Base-by-base conservation (phyloP, 2,888 invertebrate genomes). In the Parochlus steinenii region DNA sequence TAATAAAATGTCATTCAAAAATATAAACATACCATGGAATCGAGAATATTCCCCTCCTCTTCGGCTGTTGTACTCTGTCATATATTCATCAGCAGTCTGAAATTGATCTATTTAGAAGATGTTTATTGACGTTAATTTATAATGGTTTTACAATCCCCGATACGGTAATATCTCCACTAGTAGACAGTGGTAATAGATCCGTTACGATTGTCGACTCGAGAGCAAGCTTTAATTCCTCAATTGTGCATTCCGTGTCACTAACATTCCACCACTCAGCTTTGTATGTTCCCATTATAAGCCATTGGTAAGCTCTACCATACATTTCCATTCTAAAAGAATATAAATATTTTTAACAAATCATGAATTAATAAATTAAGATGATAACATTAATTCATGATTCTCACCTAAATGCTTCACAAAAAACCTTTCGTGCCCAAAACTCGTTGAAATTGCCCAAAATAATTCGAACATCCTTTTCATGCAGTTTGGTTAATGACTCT, bases 371-470 rank as follows among this genome's bases (percentile, higher is more conserved):
- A 24, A 24, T 24, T 24, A 24, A 24, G 12, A 3, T 3, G 12
- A 24, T 12, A 24, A 11, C n/a, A n/a, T n/a, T n/a, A n/a, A n/a
- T n/a, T n/a, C n/a, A n/a, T n/a, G n/a, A n/a, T n/a, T n/a, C 52
- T 46, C 54, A 76, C 74, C 69, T 76, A 54, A 75, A 78, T 32
- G 86, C 87, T 52, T 86, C 83, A 54, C 87, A 89, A 54, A 87
- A 87, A 42, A 86, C 81, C 47, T 73, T 71, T 36, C 86, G 63
- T 0, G 95, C 93, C 82, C 90, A 90, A 33, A 76, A 74, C 53
- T 90, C 89, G 58, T 92, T 89, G 58, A 97, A 93, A 59, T 95
- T 95, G 3, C 92, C 92, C 46, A 97, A 63, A 46, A 97, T 90
- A 39, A 98, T 89, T 39, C 95, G 70, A 3, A 90, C 85, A 52